A percentile compares a stretch with the other conserved stretches of the same genome.
These are phyloP conservation scores for Gallinago nigripennis DNA, from an alignment of 2,797 vertebrate genomes.

Conservation along the genomic window DNA sequence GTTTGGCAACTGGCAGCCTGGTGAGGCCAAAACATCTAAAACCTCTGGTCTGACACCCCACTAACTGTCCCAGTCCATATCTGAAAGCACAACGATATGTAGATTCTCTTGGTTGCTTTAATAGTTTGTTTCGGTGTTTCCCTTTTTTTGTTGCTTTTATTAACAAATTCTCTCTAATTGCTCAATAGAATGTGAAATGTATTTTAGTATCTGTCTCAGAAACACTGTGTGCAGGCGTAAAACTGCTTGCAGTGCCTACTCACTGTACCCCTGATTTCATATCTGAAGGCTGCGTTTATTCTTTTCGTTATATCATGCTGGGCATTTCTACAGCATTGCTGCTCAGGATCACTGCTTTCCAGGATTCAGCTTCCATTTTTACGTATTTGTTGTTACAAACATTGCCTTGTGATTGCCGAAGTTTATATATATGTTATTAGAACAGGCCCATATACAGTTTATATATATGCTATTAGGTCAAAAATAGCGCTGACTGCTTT, in stretches of 20 bases:
- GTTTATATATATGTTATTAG: background rate
- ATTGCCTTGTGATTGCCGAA: background rate
- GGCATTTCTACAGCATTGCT: background rate
- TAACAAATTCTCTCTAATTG: background rate
- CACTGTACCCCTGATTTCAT: background rate
- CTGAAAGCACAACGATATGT: fast-evolving
- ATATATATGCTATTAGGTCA: background rate
- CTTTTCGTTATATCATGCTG: background rate
- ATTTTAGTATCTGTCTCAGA: background rate
- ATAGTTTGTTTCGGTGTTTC: background rate
- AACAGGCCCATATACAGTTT: background rate
- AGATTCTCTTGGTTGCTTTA: background rate
- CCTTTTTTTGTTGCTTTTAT: background rate
- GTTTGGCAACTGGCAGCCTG: background rate
- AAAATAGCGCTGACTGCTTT: background rate
- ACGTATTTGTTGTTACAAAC: background rate
- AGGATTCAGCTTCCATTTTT: background rate
- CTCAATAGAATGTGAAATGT: background rate
- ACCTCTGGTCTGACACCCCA: background rate
- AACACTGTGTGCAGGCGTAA: background rate
- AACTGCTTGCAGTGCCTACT: background rate
- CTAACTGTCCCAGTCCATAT: background rate
- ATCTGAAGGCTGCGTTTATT: background rate
- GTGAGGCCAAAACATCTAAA: background rate
- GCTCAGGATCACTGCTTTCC: background rate